phyloP scores from a whole-genome alignment of 2,888 invertebrate genomes.

The Chorisops tibialis region DNA sequence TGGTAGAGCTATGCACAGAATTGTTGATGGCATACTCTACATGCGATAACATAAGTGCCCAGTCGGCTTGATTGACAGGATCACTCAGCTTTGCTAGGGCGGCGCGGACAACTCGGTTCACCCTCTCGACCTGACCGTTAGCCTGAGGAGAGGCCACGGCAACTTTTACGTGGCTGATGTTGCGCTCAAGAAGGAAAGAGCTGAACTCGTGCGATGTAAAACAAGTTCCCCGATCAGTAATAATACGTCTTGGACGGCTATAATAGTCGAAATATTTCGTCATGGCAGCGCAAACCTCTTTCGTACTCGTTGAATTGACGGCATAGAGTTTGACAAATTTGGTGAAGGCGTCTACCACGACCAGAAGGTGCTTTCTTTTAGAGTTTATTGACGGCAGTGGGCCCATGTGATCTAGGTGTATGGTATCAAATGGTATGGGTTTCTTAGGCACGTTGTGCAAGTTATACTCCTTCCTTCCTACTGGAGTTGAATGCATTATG shows the following conservation, averaged over 20 bases:
- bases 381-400: slow-evolving; percentile 23
- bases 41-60: slow-evolving; percentile 33
- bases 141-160: neutral
- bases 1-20: slow-evolving; percentile 35
- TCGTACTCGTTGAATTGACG: neutral
- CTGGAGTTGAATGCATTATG: neutral
- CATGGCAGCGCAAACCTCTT: neutral
- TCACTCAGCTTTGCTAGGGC: slow-evolving; percentile 1
- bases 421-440: slow-evolving; percentile 36
- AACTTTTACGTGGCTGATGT: neutral
- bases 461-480: slow-evolving; percentile 28
- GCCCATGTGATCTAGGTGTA: slow-evolving; percentile 31
- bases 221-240: neutral
- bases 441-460: slow-evolving; percentile 39
- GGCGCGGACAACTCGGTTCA: slow-evolving; percentile 26
- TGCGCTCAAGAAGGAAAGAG: neutral
- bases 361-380: slow-evolving; percentile 26
- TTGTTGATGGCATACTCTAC: no score
- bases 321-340: slow-evolving; percentile 30
- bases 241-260: neutral
- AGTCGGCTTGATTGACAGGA: slow-evolving; percentile 9
- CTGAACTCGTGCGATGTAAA: slow-evolving; percentile 11
- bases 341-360: slow-evolving; percentile 28
- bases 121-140: neutral
- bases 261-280: neutral